Percentiles rank a stretch among this genome's conserved stretches.
Conservation (phyloP, 2,888 invertebrate species). For the Theristus sp. region DNA sequence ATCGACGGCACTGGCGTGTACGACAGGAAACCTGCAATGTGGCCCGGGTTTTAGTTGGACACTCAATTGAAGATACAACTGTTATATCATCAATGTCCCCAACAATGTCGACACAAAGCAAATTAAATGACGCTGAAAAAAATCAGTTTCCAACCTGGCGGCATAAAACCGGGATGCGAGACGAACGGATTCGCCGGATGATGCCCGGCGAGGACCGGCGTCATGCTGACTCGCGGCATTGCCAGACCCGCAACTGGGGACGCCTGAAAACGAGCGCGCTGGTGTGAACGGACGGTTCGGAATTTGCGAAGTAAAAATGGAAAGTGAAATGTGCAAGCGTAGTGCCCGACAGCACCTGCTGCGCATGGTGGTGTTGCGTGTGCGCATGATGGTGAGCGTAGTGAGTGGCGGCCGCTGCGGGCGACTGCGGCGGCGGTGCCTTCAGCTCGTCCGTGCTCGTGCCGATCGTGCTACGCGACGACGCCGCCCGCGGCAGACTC, state of each 20-base stretch:
- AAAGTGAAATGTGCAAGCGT: too few relatives aligned
- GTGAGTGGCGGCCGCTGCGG: too few relatives aligned
- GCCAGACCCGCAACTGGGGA: not conserved
- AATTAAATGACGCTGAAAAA: too few relatives aligned
- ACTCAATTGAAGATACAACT: not conserved
- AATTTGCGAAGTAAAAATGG: too few relatives aligned
- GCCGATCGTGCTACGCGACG: too few relatives aligned
- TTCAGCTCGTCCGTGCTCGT: too few relatives aligned
- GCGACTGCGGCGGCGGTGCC: too few relatives aligned
- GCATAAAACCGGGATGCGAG: not conserved
- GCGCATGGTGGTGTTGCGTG: too few relatives aligned
- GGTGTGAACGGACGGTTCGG: too few relatives aligned
- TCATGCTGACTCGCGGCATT: not conserved
- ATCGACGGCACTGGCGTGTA: not conserved
- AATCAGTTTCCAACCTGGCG: not conserved
- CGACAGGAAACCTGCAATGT: not conserved
- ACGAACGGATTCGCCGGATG: not conserved
- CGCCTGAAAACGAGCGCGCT: not conserved
- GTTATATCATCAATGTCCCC: not conserved
- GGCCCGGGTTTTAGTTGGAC: not conserved
- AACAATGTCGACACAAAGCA: not conserved
- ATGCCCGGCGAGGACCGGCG: not conserved
- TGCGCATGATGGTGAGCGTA: too few relatives aligned
- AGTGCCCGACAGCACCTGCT: too few relatives aligned
- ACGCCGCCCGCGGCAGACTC: too few relatives aligned